Base-by-base conservation (phyloP, 1,140 invertebrate genomes). In the Plodia interpunctella region DNA sequence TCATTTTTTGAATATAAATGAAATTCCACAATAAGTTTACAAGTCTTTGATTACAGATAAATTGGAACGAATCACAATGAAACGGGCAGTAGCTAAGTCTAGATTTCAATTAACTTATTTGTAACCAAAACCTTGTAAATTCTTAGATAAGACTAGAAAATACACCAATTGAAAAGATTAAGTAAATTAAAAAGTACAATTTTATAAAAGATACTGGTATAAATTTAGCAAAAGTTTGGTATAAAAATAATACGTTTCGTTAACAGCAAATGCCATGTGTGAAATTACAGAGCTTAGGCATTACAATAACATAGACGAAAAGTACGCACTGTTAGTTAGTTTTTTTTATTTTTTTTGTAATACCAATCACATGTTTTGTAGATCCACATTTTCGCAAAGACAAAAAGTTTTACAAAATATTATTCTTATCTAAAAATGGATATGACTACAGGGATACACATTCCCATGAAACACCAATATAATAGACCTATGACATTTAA, bases 401-500 rank as follows among this genome's bases (percentile, higher is more conserved):
- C 18, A 55, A 70, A 72, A 51, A 51, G 9, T 3, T 20, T 51
- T 20, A 51, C 17, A 11, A 51, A n/a, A 30, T 55, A 21, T 49
- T 63, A 70, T 72, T 74, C 69, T 62, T 59, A 66, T 55, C 60
- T 70, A 32, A 69, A 78, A 85, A 85, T 84, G 82, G 76, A 78
- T 82, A 79, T 71, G 78, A 78, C 79, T 68, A 13, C 60, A 56
- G 72, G 65, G 63, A 64, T 70, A 55, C 60, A 56, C 62, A 65
- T 62, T 74, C 59, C 68, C 73, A 44, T 65, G 76, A 80, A 83
- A 84, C 81, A 87, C 68, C 78, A 74, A 77, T 84, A 83, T 75
- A 75, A 65, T 75, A 76, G 64, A 84, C 53, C 78, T 88, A 86
- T 80, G 75, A 84, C 75, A 84, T 83, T 78, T 80, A 86, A 83